A percentile compares a stretch with the other conserved stretches of the same genome.
These are phyloP conservation scores for Yoshiicerus persimilis DNA, from an alignment of 1,140 invertebrate species.

Conservation along the genomic window DNA sequence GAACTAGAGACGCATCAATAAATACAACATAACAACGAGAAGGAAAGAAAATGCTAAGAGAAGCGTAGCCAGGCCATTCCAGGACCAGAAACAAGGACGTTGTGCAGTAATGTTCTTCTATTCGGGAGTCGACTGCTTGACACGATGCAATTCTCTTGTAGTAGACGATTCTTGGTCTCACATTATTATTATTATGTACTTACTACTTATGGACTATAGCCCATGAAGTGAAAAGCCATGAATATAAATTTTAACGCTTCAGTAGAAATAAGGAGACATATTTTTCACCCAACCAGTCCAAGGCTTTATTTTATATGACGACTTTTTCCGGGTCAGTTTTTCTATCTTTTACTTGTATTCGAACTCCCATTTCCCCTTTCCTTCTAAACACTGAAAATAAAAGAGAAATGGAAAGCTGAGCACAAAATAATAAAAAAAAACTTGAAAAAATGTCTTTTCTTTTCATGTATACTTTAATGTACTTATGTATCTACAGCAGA, in stretches of 20 bases:
- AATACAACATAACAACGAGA: constrained; percentile 4
- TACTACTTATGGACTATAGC: constrained; percentile 10
- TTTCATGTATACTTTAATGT: neutral
- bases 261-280: constrained; percentile 20
- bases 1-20: neutral
- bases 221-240: constrained; percentile 19
- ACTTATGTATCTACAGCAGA: neutral
- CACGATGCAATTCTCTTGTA: neutral
- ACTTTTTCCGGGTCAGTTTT: constrained; percentile 22
- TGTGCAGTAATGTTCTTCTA: neutral
- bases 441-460: neutral
- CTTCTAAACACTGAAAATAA: neutral
- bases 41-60: neutral
- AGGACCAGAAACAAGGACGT: neutral
- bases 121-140: neutral
- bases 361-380: constrained; percentile 15
- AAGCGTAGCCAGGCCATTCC: neutral
- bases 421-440: neutral
- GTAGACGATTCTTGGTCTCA: constrained; percentile 4
- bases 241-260: constrained; percentile 23
- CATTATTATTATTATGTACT: constrained; percentile 22
- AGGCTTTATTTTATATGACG: constrained; percentile 22
- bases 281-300: constrained; percentile 14
- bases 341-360: constrained; percentile 10
- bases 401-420: neutral